Evolutionary conservation across 2,113 vertebrate genomes (phyloP).

Genomic region (Pelodiscus sinensis): DNA sequence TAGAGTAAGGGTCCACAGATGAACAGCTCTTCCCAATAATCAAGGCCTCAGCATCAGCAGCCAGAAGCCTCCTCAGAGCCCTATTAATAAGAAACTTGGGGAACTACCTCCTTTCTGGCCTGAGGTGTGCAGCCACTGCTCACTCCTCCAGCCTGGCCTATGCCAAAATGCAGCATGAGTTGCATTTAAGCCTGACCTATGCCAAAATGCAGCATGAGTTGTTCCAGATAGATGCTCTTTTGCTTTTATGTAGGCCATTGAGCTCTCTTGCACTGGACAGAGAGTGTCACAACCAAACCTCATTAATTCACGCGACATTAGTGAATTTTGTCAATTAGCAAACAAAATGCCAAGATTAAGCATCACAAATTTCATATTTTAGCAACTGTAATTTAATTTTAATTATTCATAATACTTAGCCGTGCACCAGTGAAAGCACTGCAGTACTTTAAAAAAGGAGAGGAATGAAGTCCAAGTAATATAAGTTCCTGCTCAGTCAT

Average conservation of each 20-base stretch:
- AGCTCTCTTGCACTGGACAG: not conserved
- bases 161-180: not conserved
- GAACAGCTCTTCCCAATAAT: not conserved
- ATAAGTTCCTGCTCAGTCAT: not conserved
- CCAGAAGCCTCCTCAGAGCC: not conserved
- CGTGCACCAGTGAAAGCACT: not conserved
- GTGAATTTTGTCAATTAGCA: not conserved
- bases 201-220: not conserved
- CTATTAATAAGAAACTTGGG: not conserved
- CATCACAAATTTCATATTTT: not conserved
- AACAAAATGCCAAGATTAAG: not conserved
- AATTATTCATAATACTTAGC: not conserved
- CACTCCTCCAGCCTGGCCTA: not conserved
- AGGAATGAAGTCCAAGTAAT: not conserved
- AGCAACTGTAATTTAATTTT: not conserved
- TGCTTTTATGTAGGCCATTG: not conserved
- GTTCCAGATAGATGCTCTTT: not conserved
- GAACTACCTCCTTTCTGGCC: not conserved
- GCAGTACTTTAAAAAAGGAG: not conserved
- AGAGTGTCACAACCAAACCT: not conserved
- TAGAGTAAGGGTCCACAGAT: not conserved
- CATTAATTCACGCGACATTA: not conserved
- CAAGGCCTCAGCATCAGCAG: not conserved
- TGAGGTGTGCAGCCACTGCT: not conserved
- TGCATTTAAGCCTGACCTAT: not conserved